Percentiles rank a stretch among this genome's conserved stretches.
These are phyloP conservation scores for Brenthis ino DNA, from an alignment of 2,888 invertebrate species.

Conservation along the genomic window DNA sequence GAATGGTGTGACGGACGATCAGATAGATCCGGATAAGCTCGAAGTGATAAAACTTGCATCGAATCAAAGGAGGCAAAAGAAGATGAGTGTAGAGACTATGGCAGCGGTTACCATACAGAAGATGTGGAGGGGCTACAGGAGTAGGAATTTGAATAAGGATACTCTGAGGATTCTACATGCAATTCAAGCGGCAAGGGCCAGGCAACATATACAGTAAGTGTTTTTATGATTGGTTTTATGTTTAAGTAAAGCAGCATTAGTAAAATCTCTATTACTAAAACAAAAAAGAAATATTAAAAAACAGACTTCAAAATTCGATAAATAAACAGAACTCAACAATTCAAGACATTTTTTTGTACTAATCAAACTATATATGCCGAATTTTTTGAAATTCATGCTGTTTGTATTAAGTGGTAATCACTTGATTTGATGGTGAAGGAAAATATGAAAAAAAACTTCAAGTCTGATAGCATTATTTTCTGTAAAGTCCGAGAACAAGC, in stretches of 20 bases:
- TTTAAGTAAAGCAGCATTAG: not conserved
- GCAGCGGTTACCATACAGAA: slow-evolving; percentile 92
- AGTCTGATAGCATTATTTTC: too few relatives aligned
- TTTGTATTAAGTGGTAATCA: too few relatives aligned
- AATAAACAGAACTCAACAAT: too few relatives aligned
- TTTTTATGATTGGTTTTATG: not conserved
- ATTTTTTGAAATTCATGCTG: too few relatives aligned
- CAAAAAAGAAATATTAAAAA: too few relatives aligned
- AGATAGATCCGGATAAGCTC: slow-evolving; percentile 61
- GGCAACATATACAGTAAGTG: slow-evolving; percentile 91
- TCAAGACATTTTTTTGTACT: too few relatives aligned
- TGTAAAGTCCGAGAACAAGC: too few relatives aligned
- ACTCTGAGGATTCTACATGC: slow-evolving; percentile 85
- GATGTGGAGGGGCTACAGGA: slow-evolving; percentile 92
- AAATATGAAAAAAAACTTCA: too few relatives aligned
- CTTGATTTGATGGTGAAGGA: too few relatives aligned
- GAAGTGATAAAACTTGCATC: slow-evolving; percentile 69
- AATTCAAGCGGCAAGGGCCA: slow-evolving; percentile 88
- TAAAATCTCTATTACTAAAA: too few relatives aligned
- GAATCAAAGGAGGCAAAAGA: slow-evolving; percentile 71
- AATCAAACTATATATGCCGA: too few relatives aligned
- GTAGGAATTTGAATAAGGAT: slow-evolving; percentile 87
- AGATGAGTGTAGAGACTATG: slow-evolving; percentile 64
- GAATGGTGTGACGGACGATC: slow-evolving; percentile 60
- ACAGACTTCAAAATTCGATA: too few relatives aligned